Percentiles rank a stretch among this genome's conserved stretches.
Evolutionary conservation across 2,113 vertebrate genomes (phyloP).

Genomic region (Pollimyrus isidori): DNA sequence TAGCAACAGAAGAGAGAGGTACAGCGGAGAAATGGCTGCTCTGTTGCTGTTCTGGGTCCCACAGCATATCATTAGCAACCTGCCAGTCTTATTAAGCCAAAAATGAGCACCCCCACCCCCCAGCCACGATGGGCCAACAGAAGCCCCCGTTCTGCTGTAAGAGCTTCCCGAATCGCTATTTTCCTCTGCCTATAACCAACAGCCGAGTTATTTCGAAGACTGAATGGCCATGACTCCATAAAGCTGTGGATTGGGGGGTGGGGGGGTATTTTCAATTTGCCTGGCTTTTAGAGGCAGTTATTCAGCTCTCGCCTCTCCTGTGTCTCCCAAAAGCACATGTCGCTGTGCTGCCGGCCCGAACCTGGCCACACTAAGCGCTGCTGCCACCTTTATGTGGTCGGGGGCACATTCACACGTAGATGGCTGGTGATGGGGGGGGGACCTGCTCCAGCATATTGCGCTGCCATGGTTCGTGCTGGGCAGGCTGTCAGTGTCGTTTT

Average conservation of each 20-base stretch:
- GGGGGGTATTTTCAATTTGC: neutral
- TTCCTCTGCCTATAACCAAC: neutral
- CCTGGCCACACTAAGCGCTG: neutral
- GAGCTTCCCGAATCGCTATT: neutral
- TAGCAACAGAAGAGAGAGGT: constrained; percentile 9
- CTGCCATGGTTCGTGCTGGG: neutral
- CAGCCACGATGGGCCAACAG: constrained; percentile 39
- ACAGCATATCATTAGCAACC: constrained; percentile 15
- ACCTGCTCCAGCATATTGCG: neutral
- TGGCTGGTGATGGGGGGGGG: neutral
- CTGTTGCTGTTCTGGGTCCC: neutral
- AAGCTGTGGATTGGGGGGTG: neutral
- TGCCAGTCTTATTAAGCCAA: constrained; percentile 37
- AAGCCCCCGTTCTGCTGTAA: neutral
- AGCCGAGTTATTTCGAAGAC: neutral
- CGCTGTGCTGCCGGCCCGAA: neutral
- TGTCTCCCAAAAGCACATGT: neutral
- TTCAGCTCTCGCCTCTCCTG: neutral
- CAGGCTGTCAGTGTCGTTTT: constrained; percentile 28
- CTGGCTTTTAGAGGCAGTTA: neutral
- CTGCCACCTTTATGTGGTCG: neutral
- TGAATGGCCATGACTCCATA: neutral
- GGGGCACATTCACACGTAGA: neutral
- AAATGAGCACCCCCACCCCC: constrained; percentile 40
- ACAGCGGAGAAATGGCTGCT: constrained; percentile 1